Evolutionary conservation across 2,113 vertebrate genomes (phyloP).

Genomic region (Notechis scutatus): DNA sequence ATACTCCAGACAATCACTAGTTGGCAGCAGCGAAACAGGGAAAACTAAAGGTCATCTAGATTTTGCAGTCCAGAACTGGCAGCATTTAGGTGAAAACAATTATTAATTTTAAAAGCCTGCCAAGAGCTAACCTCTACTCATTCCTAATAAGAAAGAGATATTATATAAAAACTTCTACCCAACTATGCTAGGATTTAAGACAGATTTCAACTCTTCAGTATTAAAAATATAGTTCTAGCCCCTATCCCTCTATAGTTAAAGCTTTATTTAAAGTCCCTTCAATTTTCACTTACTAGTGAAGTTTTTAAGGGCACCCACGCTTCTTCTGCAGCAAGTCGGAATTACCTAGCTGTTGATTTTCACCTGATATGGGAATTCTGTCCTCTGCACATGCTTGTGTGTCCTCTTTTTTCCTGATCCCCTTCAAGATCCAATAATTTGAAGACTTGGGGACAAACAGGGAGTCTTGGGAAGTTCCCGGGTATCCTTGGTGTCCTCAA

Average conservation of each 20-base stretch:
- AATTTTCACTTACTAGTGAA: neutral
- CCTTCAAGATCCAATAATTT: neutral
- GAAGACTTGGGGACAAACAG: neutral
- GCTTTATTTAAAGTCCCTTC: neutral
- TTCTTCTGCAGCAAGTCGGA: neutral
- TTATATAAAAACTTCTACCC: neutral
- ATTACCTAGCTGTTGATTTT: neutral
- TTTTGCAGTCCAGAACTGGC: neutral
- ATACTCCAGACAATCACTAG: neutral
- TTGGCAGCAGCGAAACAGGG: neutral
- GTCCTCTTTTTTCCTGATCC: neutral
- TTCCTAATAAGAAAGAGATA: neutral
- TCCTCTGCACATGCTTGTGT: neutral
- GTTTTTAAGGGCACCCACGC: neutral
- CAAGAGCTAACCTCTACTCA: neutral
- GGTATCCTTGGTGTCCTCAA: neutral
- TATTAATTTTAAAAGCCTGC: neutral
- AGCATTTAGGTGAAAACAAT: neutral
- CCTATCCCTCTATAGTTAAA: neutral
- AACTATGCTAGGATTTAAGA: neutral
- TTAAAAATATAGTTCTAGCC: neutral
- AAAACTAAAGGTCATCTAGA: neutral
- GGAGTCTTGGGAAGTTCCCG: neutral
- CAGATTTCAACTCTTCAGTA: neutral
- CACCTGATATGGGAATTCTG: neutral